A percentile compares a stretch with the other conserved stretches of the same genome.
Evolutionary conservation across 2,888 invertebrate genomes (phyloP).

Genomic region (Cantharis flavilabris): DNA sequence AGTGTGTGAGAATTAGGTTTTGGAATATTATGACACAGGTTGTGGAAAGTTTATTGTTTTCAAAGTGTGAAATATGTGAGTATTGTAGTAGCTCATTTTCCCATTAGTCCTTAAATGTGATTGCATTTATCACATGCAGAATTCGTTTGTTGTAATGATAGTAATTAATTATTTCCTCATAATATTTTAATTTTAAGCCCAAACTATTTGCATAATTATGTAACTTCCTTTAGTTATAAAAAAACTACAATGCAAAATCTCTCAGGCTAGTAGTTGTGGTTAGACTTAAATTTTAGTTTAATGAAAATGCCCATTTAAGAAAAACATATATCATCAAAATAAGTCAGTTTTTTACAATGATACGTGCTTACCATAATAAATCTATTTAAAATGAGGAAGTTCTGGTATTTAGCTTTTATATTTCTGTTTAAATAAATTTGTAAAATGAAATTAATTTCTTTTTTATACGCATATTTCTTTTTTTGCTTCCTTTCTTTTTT

Average conservation of each 20-base stretch:
- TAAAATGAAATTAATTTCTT: too few relatives aligned
- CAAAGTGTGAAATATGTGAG: slow-evolving; percentile 9
- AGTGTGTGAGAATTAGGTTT: slow-evolving; percentile 26
- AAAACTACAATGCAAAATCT: not conserved
- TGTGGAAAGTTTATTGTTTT: slow-evolving; percentile 29
- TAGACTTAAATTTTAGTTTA: not conserved
- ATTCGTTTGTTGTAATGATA: not conserved
- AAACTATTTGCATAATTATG: not conserved
- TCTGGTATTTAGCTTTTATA: not conserved
- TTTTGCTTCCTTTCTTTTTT: too few relatives aligned
- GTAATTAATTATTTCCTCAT: not conserved
- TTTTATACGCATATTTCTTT: too few relatives aligned
- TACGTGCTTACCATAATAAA: not conserved
- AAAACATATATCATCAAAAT: not conserved
- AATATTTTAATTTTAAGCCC: not conserved
- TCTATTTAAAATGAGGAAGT: not conserved
- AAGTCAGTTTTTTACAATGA: not conserved
- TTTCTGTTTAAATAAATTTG: not conserved
- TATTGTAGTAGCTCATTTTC: slow-evolving; percentile 19
- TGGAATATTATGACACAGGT: slow-evolving; percentile 25
- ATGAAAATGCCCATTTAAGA: not conserved
- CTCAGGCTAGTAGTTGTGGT: not conserved
- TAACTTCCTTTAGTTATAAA: not conserved
- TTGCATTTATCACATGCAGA: slow-evolving; percentile 5
- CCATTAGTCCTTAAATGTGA: slow-evolving; percentile 16